Conservation (phyloP, 1,140 invertebrate species). For the Sarcophaga peregrina region DNA sequence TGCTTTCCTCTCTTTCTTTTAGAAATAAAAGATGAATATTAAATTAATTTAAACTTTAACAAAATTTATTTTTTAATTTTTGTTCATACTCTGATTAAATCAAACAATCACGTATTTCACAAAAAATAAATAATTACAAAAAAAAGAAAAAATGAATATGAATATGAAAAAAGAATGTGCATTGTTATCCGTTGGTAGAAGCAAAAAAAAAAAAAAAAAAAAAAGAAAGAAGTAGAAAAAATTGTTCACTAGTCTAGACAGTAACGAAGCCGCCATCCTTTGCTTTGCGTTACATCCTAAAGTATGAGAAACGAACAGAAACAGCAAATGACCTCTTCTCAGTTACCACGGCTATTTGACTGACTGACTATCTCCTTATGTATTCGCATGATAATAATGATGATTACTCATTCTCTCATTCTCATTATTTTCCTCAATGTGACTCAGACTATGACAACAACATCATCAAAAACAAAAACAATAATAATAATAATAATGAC, state of each 20-base stretch:
- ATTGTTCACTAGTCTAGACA: conserved; percentile 40
- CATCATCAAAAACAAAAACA: conserved; percentile 46
- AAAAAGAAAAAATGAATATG: conserved; percentile 8
- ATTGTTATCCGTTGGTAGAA: conserved; percentile 31
- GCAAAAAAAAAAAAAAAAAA: background rate
- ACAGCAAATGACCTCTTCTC: conserved; percentile 40
- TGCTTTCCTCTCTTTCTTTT: background rate
- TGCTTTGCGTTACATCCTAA: background rate
- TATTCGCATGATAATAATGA: conserved; percentile 13
- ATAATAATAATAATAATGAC: conserved; percentile 50
- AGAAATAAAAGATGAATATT: conserved; percentile 21
- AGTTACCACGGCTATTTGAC: conserved; percentile 30
- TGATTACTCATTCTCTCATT: conserved; percentile 30
- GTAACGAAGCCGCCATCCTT: conserved; percentile 35
- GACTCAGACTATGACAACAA: conserved; percentile 48
- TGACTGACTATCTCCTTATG: conserved; percentile 35
- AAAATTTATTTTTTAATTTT: conserved; percentile 16
- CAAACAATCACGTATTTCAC: conserved; percentile 27
- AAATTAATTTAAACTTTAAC: conserved; percentile 33
- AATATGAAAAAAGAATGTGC: conserved; percentile 28
- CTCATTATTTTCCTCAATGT: conserved; percentile 40
- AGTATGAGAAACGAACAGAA: conserved; percentile 31
- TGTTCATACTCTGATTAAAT: conserved; percentile 35
- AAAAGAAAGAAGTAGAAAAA: too few species aligned
- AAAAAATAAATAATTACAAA: background rate